Conservation (phyloP, 2,888 invertebrate species). For the Oligia strigilis region DNA sequence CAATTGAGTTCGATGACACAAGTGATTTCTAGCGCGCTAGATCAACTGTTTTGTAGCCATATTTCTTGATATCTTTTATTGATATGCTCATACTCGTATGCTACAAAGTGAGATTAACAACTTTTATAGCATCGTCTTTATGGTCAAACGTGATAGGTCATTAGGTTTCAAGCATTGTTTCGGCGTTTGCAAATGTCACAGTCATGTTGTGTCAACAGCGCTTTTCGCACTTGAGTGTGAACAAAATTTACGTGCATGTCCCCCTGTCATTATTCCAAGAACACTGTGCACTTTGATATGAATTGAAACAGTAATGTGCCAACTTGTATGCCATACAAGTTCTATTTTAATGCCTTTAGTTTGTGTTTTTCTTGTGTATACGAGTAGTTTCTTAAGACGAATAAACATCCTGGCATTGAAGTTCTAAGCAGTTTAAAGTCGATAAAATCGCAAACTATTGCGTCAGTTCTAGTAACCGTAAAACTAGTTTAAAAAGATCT, state of each 20-base stretch:
- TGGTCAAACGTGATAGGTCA: conserved; percentile 62
- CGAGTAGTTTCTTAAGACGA: not conserved
- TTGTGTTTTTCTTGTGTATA: not conserved
- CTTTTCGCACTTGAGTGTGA: conserved; percentile 37
- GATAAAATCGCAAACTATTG: conserved; percentile 39
- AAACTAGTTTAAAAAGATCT: conserved; percentile 53
- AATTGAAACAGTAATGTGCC: conserved; percentile 18
- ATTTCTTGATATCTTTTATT: conserved; percentile 15
- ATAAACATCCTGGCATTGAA: conserved; percentile 20
- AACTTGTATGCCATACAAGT: conserved; percentile 20
- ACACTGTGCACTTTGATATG: conserved; percentile 20
- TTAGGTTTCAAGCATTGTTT: conserved; percentile 47
- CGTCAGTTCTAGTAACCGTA: conserved; percentile 41
- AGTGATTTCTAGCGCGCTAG: not conserved
- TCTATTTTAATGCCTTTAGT: conserved; percentile 12
- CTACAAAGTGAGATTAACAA: conserved; percentile 9
- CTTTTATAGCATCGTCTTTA: conserved; percentile 47
- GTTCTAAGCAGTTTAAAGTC: conserved; percentile 2
- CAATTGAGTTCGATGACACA: not conserved
- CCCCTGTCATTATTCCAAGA: conserved; percentile 26
- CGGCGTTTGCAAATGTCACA: conserved; percentile 27
- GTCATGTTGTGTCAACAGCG: conserved; percentile 15
- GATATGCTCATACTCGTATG: not conserved
- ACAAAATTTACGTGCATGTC: conserved; percentile 11
- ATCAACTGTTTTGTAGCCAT: not conserved